phyloP scores from a whole-genome alignment of 2,113 vertebrate species.

The Hippocampus zosterae region DNA sequence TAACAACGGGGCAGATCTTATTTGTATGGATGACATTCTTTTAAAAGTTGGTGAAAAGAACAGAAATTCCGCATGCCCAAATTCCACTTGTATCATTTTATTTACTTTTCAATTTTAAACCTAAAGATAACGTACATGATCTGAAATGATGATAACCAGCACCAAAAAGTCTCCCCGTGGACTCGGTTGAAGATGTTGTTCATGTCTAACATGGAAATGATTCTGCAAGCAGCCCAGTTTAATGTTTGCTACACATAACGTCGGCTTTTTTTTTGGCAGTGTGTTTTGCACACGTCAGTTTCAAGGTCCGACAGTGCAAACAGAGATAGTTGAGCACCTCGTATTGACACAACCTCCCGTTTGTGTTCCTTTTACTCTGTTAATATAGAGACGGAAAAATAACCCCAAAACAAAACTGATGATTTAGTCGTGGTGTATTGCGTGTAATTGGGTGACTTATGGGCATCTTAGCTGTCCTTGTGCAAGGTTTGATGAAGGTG shows the following conservation, averaged over 20 bases:
- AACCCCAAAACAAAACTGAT: background rate
- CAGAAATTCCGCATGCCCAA: background rate
- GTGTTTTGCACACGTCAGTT: background rate
- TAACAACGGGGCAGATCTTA: background rate
- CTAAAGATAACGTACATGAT: background rate
- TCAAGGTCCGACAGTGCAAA: constrained; percentile 13
- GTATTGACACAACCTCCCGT: background rate
- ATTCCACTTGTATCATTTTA: background rate
- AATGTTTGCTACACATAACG: background rate
- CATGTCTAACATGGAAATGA: background rate
- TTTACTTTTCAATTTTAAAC: background rate
- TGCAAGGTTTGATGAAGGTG: constrained; percentile 94
- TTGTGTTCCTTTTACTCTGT: background rate
- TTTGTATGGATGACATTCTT: background rate
- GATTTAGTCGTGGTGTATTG: constrained; percentile 47
- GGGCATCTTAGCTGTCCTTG: constrained; percentile 81
- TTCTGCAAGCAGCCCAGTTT: background rate
- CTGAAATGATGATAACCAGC: background rate
- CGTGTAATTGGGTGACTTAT: constrained; percentile 22
- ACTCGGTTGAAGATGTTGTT: background rate
- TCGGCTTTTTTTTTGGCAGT: background rate
- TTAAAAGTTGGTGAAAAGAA: too few species aligned
- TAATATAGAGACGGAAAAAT: constrained; percentile 9
- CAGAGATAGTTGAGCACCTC: constrained; percentile 3
- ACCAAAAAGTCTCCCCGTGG: background rate